These are phyloP conservation scores for Vimba vimba DNA, from an alignment of 2,113 vertebrate genomes.

Conservation along the genomic window DNA sequence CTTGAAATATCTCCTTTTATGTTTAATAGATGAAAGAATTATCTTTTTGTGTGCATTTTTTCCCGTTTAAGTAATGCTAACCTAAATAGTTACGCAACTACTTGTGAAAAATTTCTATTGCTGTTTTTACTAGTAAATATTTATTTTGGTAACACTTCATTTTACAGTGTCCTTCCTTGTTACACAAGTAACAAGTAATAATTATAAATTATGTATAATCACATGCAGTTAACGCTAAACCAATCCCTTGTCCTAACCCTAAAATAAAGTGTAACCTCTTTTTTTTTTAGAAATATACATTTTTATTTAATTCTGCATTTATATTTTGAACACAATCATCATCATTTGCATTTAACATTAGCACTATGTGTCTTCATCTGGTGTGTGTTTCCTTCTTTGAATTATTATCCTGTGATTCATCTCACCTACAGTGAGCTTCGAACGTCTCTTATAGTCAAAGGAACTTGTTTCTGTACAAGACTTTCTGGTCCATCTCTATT, in stretches of 20 bases:
- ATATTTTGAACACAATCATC: neutral
- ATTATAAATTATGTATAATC: no score
- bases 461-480: neutral
- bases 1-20: neutral
- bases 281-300: neutral
- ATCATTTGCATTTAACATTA: neutral
- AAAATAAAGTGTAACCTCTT: no score
- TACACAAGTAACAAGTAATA: no score
- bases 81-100: no score
- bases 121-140: no score
- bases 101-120: neutral
- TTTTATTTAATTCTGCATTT: neutral
- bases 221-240: no score
- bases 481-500: neutral
- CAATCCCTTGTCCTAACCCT: no score
- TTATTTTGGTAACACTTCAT: no score
- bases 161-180: no score
- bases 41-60: no score
- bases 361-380: neutral
- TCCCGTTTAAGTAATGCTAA: no score
- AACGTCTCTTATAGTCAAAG: constrained; percentile 13
- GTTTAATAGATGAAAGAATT: no score
- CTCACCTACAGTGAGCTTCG: neutral
- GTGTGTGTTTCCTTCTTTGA: neutral
- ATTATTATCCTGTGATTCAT: neutral